Conservation (phyloP, 1,140 invertebrate genomes). For the Diorhabda carinulata region DNA sequence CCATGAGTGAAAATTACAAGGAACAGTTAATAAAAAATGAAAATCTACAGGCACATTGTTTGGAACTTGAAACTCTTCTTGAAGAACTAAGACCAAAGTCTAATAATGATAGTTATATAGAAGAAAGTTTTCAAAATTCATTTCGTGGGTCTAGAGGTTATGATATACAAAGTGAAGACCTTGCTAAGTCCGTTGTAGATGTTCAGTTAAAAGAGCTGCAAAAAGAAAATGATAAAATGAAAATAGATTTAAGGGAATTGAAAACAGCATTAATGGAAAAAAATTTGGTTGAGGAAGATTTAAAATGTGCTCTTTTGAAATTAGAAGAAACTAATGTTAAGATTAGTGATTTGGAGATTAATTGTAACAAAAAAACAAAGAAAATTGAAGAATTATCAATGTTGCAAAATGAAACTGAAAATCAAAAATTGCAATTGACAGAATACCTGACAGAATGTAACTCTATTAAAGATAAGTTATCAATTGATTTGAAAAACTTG, state of each 20-base stretch:
- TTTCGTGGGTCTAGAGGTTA: constrained; percentile 22
- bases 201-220: constrained; percentile 41
- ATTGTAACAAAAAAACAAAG: no score
- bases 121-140: constrained; percentile 24
- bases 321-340: neutral
- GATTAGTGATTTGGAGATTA: neutral
- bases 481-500: no score
- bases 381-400: no score
- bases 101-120: constrained; percentile 29
- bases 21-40: constrained; percentile 29
- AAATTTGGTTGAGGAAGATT: neutral
- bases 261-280: neutral
- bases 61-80: constrained; percentile 34
- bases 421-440: no score
- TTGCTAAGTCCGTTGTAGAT: constrained; percentile 42
- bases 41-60: constrained; percentile 31
- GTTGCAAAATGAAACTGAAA: no score
- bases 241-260: constrained; percentile 12
- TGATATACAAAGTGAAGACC: constrained; percentile 27
- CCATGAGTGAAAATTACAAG: constrained; percentile 23
- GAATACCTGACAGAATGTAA: no score
- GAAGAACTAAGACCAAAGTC: constrained; percentile 32
- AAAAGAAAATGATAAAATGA: constrained; percentile 32
- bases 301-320: neutral
- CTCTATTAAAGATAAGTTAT: no score